Base-by-base conservation (phyloP, 2,888 invertebrate genomes). In the Tribolium freemani region DNA sequence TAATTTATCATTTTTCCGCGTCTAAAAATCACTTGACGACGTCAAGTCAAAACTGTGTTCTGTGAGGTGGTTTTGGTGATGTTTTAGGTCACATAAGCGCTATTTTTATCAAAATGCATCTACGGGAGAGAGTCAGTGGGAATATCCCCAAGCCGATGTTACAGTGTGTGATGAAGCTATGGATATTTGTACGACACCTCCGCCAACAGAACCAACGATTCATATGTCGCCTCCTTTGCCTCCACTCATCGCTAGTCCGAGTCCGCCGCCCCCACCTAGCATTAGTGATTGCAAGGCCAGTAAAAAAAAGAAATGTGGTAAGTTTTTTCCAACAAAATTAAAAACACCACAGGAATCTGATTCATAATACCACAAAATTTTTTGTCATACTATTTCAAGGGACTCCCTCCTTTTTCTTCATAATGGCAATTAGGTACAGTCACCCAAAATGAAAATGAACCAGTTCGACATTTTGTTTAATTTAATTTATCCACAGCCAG, bases 51-150 rank as follows among this genome's bases (percentile, higher is more conserved):
- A 74, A 70, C 60, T 51, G 30, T 66, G 38, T 67, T 63, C 61
- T 75, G 57, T 75, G 66, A 71, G 54, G 10, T 53, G 26, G 58
- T 76, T 80, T 75, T 75, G 78, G 77, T 80, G 81, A 78, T 85
- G 83, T 87, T 87, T 85, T 89, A 92, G 92, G 87, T 87, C 88
- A 80, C 89, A 90, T 88, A 91, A 91, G 86, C 88, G 91, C 78
- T 92, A 92, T 87, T 91, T 88, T 88, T 92, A 92, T 87, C 89
- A 89, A 83, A 90, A 92, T 84, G 83, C 87, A 74, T 82, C 84
- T 74, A 90, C 88, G 21, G 90, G 90, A 38, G 88, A 89, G 74
- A 88, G 90, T 57, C 91, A 91, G 82, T 92, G 92, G 92, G 91
- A 91, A 77, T 92, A 89, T 83, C 91, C 91, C 1, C 87, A 88